Evolutionary conservation across 2,113 vertebrate species (phyloP).

Genomic region (Prunella himalayana): DNA sequence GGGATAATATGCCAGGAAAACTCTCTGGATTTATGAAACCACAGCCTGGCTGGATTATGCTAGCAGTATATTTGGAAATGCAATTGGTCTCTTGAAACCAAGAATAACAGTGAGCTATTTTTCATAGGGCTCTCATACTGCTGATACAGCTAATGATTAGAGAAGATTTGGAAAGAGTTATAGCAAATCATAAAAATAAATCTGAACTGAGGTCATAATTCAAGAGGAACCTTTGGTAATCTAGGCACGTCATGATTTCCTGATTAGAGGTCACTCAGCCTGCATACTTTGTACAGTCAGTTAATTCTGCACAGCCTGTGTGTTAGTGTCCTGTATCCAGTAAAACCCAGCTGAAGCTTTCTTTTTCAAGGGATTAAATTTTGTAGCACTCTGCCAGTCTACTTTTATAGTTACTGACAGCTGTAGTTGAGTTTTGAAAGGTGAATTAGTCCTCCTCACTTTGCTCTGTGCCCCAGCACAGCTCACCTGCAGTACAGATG

Average conservation of each 20-base stretch:
- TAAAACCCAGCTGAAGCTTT: not conserved
- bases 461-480: not conserved
- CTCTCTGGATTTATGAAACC: constrained; percentile 48
- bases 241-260: not conserved
- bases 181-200: constrained; percentile 43
- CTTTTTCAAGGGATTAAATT: not conserved
- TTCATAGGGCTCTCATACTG: constrained; percentile 12
- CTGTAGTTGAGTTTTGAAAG: not conserved
- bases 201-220: constrained; percentile 34
- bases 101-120: constrained; percentile 32
- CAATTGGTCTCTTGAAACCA: constrained; percentile 56
- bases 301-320: not conserved
- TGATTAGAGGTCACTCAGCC: constrained; percentile 12
- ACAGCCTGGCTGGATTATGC: constrained; percentile 36
- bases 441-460: not conserved
- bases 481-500: not conserved
- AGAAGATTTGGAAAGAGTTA: constrained; percentile 34
- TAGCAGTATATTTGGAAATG: constrained; percentile 51
- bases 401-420: not conserved
- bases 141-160: constrained; percentile 56
- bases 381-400: not conserved
- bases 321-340: not conserved
- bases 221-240: not conserved
- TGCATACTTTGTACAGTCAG: not conserved
- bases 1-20: constrained; percentile 33